A percentile compares a stretch with the other conserved stretches of the same genome.
Conservation (phyloP, 1,140 invertebrate species). For the Bursaphelenchus mucronatus region DNA sequence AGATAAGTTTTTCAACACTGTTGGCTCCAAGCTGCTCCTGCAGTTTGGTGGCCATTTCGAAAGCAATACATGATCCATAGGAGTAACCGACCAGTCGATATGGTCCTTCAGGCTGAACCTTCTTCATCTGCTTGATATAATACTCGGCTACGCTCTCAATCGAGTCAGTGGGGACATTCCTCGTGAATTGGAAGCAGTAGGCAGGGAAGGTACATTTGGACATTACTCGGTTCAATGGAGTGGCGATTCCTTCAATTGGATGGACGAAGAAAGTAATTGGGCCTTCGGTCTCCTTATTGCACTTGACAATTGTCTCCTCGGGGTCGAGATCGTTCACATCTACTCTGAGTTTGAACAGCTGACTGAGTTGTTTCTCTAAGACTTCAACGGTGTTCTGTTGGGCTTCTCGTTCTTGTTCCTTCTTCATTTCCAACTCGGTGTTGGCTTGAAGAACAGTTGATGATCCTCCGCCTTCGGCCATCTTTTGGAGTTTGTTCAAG, state of each 20-base stretch:
- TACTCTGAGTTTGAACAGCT: constrained; percentile 60
- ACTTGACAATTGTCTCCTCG: constrained; percentile 61
- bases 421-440: constrained; percentile 56
- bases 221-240: constrained; percentile 70
- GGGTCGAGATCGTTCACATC: constrained; percentile 64
- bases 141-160: constrained; percentile 73
- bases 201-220: constrained; percentile 72
- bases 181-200: constrained; percentile 82
- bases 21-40: constrained; percentile 68
- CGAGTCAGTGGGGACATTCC: constrained; percentile 70
- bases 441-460: constrained; percentile 47
- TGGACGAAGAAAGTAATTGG: constrained; percentile 74
- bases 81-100: constrained; percentile 87
- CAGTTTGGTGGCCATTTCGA: constrained; percentile 82
- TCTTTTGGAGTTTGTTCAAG: constrained; percentile 68
- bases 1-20: constrained; percentile 66
- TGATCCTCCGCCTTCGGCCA: constrained; percentile 64
- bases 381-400: constrained; percentile 53
- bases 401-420: constrained; percentile 46
- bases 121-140: constrained; percentile 74
- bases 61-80: constrained; percentile 82
- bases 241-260: constrained; percentile 82
- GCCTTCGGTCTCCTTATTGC: constrained; percentile 62
- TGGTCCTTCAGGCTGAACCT: constrained; percentile 74
- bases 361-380: constrained; percentile 59